Evolutionary conservation across 64 coral and sea anemone species (phyloP), one percentile per base, ranked within the genome.

Genomic region (Dendrophyllia cribrosa): DNA sequence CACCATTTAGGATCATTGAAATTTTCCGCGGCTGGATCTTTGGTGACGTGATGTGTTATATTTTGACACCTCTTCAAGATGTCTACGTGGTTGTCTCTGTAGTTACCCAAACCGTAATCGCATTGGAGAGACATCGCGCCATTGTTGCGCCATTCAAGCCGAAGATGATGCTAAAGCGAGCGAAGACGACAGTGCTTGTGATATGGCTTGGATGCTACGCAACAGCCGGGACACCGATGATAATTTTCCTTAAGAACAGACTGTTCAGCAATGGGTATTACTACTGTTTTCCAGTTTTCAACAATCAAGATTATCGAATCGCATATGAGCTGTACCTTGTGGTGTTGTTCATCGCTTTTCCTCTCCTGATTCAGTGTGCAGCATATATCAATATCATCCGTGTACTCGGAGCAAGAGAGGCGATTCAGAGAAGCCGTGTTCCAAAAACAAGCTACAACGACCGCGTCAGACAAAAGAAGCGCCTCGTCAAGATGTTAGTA

Each of bases 81-180:
- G 91, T 96, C 15, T 96, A 93, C 23, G 70, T 89, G 10, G 73
- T 70, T 11, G 95, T 96, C 17, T 96, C 95, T 21, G 91, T 93
- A 3, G 25, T 93, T 17, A 80, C 95, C 6, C 95, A 96, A 7
- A 96, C 95, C n/a, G 48, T 69, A 15, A 96, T 96, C 20, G 95
- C 95, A 3, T 3, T 96, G 34, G 91, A 93, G 17, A 85, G 91
- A 59, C 70, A 96, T 51, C 91, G 91, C 46, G 95, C 91, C 19
- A 93, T 96, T 44, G 95, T 85, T 15, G 61, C 95, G 16, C 95
- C 95, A 20, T 96, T 96, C 50, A 79, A 90, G 34, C 25, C 82
- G 62, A 93, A 86, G 51, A 85, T 87, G 17, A 78, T 79, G 16
- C 78, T 85, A 45, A 11, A 67, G 7, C 67, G 89, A 58, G 82